Evolutionary conservation across 2,113 vertebrate species (phyloP).

Genomic region (Petrocephalus microphthalmus): DNA sequence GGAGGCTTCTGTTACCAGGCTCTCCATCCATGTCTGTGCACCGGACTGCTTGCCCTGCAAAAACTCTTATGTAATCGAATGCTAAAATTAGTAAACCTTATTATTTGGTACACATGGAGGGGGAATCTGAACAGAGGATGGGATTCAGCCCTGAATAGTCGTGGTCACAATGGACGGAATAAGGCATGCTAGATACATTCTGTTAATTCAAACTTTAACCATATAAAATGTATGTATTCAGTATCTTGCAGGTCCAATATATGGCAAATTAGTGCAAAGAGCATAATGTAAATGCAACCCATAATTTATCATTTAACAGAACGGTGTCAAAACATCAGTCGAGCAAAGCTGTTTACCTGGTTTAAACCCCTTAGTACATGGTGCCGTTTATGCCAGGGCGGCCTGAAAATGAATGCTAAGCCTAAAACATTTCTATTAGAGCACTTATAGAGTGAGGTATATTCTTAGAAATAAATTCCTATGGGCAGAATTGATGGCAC

Average conservation of each 20-base stretch:
- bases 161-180: background rate
- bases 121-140: background rate
- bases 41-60: background rate
- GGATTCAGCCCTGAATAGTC: background rate
- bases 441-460: background rate
- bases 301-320: background rate
- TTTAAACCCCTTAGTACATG: background rate
- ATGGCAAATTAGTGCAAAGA: background rate
- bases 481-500: background rate
- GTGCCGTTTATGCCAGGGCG: background rate
- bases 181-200: background rate
- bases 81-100: conserved; percentile 3
- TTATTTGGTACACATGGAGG: background rate
- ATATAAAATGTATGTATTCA: background rate
- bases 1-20: background rate
- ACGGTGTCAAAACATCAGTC: background rate
- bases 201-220: background rate
- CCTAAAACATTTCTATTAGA: background rate
- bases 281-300: background rate
- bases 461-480: background rate
- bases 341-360: background rate
- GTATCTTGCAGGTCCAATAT: background rate
- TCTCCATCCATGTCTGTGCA: background rate
- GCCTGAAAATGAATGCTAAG: background rate
- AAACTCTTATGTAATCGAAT: background rate